A percentile compares a stretch with the other conserved stretches of the same genome.
Evolutionary conservation across 2,113 vertebrate genomes (phyloP).

Genomic region (Chroicocephalus ridibundus): DNA sequence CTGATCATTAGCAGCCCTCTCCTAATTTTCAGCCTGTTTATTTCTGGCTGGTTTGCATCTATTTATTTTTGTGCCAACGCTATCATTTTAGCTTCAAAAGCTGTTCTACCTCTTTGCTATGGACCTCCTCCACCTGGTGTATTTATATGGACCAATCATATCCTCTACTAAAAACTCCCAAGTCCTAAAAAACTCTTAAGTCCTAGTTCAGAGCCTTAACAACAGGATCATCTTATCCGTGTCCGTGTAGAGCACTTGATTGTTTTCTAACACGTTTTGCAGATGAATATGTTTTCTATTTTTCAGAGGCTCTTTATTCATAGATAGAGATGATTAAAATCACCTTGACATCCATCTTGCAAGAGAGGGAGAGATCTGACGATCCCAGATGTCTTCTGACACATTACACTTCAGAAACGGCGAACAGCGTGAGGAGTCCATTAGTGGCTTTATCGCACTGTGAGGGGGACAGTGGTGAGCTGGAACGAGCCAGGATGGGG

Average conservation of each 20-base stretch:
- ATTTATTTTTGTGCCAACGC: constrained; percentile 1
- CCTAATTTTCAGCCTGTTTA: constrained; percentile 23
- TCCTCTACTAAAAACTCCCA: neutral
- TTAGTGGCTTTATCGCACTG: neutral
- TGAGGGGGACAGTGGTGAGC: neutral
- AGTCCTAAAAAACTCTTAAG: neutral
- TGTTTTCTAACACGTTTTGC: neutral
- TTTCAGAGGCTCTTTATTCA: neutral
- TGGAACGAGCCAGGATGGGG: neutral
- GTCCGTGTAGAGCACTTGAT: neutral
- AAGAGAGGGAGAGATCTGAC: neutral
- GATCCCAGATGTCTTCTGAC: neutral
- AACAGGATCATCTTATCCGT: neutral
- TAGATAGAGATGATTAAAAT: constrained; percentile 40
- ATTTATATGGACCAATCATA: constrained; percentile 52
- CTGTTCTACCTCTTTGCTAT: constrained; percentile 34
- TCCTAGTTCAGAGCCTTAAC: neutral
- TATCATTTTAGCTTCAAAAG: constrained; percentile 17
- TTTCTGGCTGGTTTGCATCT: constrained; percentile 22
- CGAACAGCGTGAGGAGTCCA: neutral
- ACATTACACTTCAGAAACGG: neutral
- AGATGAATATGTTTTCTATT: constrained; percentile 32
- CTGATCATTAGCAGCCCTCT: neutral
- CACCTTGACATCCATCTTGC: constrained; percentile 27
- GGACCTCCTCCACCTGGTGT: constrained; percentile 56